Evolutionary conservation across 2,888 invertebrate genomes (phyloP).

Genomic region (Cheilosia variabilis): DNA sequence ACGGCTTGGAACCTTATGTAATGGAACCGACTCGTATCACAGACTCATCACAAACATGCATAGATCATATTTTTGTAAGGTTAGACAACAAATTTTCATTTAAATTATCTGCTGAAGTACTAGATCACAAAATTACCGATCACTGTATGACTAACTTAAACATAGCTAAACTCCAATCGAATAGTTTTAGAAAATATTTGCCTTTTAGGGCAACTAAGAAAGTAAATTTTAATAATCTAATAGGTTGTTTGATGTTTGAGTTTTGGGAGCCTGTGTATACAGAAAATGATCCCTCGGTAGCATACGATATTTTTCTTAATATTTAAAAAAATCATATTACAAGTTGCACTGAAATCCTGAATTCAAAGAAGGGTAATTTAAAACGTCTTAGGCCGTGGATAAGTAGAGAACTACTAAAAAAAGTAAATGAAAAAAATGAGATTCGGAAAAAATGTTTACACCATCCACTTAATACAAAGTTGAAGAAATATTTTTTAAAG

Average conservation of each 20-base stretch:
- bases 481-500: slow-evolving; percentile 18
- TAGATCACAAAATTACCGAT: slow-evolving; percentile 23
- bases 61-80: slow-evolving; percentile 11
- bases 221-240: slow-evolving; percentile 11
- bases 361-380: neutral
- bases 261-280: slow-evolving; percentile 22
- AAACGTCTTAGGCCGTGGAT: slow-evolving; percentile 46
- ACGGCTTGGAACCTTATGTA: slow-evolving; percentile 12
- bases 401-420: slow-evolving; percentile 17
- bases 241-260: slow-evolving; percentile 16
- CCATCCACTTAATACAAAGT: slow-evolving; percentile 9
- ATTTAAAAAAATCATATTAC: slow-evolving; percentile 33
- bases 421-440: slow-evolving; percentile 36
- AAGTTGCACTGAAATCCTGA: neutral
- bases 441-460: slow-evolving; percentile 21
- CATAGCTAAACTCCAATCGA: neutral
- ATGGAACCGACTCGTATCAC: slow-evolving; percentile 21
- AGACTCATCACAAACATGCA: slow-evolving; percentile 10
- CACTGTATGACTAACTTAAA: slow-evolving; percentile 6
- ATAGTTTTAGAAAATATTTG: neutral
- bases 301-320: slow-evolving; percentile 33
- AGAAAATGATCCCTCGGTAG: slow-evolving; percentile 27
- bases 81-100: neutral
- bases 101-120: slow-evolving; percentile 16
- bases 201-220: no score